phyloP scores from a whole-genome alignment of 2,888 invertebrate species.

The Limnephilus rhombicus region DNA sequence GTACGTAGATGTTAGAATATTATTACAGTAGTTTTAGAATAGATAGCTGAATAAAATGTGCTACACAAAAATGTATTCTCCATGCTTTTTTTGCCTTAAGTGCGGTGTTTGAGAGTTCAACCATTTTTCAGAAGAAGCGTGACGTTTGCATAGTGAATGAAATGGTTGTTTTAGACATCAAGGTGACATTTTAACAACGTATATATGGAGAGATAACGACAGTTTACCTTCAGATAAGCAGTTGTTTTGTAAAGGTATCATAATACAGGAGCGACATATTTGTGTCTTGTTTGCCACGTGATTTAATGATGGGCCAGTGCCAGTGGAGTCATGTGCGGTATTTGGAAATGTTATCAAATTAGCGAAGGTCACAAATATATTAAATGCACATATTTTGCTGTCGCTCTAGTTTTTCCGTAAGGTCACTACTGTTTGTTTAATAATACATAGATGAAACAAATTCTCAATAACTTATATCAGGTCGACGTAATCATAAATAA shows the following conservation, averaged over 20 bases:
- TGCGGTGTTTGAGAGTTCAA: background rate
- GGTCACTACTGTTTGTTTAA: background rate
- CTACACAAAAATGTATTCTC: too few species aligned
- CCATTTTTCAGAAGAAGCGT: too few species aligned
- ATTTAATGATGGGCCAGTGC: background rate
- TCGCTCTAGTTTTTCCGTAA: background rate
- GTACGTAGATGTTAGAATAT: too few species aligned
- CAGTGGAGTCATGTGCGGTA: background rate
- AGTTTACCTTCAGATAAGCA: too few species aligned
- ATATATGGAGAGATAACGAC: too few species aligned
- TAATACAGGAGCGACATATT: background rate
- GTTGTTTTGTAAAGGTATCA: background rate
- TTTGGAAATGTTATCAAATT: background rate
- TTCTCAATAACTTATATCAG: background rate
- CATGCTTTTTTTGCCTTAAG: too few species aligned
- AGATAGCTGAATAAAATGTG: too few species aligned
- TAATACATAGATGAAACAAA: background rate
- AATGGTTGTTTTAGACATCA: too few species aligned
- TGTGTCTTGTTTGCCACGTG: background rate
- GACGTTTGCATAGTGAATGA: too few species aligned
- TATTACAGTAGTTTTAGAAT: too few species aligned
- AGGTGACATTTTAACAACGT: too few species aligned
- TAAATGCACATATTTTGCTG: background rate
- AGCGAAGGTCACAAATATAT: background rate
- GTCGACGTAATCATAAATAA: background rate